Evolutionary conservation across 2,888 invertebrate genomes (phyloP).

Genomic region (Ceramica pisi): DNA sequence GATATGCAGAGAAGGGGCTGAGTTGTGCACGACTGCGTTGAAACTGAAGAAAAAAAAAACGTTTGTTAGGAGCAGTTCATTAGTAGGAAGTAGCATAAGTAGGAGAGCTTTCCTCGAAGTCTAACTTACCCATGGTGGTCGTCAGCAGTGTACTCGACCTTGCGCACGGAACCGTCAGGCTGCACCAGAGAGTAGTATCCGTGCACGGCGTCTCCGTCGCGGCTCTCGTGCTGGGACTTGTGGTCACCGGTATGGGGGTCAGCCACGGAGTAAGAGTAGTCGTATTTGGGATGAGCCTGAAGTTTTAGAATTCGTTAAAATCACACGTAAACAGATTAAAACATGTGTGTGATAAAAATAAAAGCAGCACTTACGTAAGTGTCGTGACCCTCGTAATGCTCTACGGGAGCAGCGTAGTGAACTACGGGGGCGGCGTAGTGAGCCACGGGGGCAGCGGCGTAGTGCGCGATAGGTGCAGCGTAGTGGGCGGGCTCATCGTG

Average conservation of each 20-base stretch:
- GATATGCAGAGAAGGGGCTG: slow-evolving; percentile 80
- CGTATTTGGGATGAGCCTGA: slow-evolving; percentile 84
- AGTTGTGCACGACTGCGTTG: slow-evolving; percentile 87
- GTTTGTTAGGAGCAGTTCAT: not conserved
- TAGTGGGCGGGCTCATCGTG: slow-evolving; percentile 66
- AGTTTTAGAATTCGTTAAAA: not conserved
- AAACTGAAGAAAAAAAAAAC: slow-evolving; percentile 74
- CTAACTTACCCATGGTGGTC: slow-evolving; percentile 67
- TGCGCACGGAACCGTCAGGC: slow-evolving; percentile 83
- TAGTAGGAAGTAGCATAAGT: not conserved
- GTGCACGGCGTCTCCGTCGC: slow-evolving; percentile 90
- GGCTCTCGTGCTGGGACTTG: slow-evolving; percentile 89
- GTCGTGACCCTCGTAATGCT: slow-evolving; percentile 72
- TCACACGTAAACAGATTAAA: not conserved
- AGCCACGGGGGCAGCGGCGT: slow-evolving; percentile 63
- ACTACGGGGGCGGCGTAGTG: slow-evolving; percentile 64
- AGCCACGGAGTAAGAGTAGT: slow-evolving; percentile 89
- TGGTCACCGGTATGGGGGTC: slow-evolving; percentile 91
- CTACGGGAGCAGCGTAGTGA: slow-evolving; percentile 43
- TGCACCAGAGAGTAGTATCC: slow-evolving; percentile 91
- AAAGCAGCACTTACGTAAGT: slow-evolving; percentile 67
- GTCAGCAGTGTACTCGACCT: slow-evolving; percentile 85
- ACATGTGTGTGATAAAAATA: not conserved
- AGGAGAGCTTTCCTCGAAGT: not conserved
- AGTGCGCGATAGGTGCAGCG: slow-evolving; percentile 66